Evolutionary conservation across 2,113 vertebrate species (phyloP).

Genomic region (Tetraodon nigroviridis): DNA sequence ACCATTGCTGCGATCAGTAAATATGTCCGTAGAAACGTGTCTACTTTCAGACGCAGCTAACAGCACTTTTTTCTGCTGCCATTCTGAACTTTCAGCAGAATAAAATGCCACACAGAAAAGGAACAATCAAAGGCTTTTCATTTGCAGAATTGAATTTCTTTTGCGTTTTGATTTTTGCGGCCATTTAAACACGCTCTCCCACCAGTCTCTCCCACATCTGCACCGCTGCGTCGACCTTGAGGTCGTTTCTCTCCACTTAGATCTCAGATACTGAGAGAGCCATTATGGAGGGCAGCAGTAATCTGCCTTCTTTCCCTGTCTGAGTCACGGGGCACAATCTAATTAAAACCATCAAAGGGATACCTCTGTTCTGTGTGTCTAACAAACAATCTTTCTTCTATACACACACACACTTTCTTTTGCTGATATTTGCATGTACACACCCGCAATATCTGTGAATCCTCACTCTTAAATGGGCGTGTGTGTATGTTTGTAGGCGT

Average conservation of each 20-base stretch:
- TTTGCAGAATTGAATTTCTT: neutral
- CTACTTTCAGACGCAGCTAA: too few species aligned
- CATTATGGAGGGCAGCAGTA: slow-evolving; percentile 42
- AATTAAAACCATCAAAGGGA: slow-evolving; percentile 57
- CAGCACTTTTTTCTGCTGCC: too few species aligned
- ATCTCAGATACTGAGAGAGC: slow-evolving; percentile 47
- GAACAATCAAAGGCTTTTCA: neutral
- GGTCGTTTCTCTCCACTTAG: slow-evolving; percentile 14
- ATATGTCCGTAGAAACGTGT: too few species aligned
- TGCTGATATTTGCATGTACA: neutral
- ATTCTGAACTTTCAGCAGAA: neutral
- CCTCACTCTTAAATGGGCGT: too few species aligned
- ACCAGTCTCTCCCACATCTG: slow-evolving; percentile 2
- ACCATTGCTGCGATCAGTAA: too few species aligned
- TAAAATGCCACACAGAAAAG: neutral
- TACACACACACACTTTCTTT: neutral
- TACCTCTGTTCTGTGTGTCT: slow-evolving; percentile 4
- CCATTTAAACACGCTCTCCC: neutral
- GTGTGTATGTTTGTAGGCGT: neutral
- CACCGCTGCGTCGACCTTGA: slow-evolving; percentile 25
- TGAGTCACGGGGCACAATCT: slow-evolving; percentile 40
- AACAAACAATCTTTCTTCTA: neutral
- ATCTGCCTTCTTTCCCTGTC: slow-evolving; percentile 39
- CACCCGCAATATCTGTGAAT: too few species aligned
- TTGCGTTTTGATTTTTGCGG: neutral